Evolutionary conservation across 92 coral and sea anemone genomes (phyloP).

Genomic region (Palythoa caribaeorum): DNA sequence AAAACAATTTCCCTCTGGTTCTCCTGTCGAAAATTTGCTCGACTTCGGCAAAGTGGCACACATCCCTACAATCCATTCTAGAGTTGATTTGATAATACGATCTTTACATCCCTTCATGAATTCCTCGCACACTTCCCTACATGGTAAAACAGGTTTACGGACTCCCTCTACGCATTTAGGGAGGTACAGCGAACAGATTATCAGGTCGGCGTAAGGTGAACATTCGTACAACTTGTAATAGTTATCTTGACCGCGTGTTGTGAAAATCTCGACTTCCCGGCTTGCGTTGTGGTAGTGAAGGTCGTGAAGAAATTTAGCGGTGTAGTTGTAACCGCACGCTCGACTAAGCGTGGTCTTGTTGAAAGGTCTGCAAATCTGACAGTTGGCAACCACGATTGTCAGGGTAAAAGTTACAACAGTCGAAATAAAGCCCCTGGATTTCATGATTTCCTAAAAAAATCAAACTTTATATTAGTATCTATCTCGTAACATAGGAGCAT

Average conservation of each 20-base stretch:
- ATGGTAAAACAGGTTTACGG: slow-evolving; percentile 65
- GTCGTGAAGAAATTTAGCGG: slow-evolving; percentile 31
- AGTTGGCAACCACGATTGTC: slow-evolving; percentile 5
- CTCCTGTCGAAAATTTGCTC: slow-evolving; percentile 42
- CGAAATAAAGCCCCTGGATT: not conserved
- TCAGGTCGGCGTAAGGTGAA: slow-evolving; percentile 57
- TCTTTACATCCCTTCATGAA: slow-evolving; percentile 71
- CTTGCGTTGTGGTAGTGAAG: not conserved
- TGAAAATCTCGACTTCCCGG: slow-evolving; percentile 27
- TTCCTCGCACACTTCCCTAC: slow-evolving; percentile 82
- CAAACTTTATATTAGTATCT: not conserved
- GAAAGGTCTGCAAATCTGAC: slow-evolving; percentile 48
- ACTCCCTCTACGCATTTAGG: slow-evolving; percentile 60
- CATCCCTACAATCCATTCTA: slow-evolving; percentile 74
- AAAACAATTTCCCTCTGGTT: slow-evolving; percentile 59
- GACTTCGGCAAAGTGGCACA: slow-evolving; percentile 60
- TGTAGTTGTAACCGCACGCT: slow-evolving; percentile 67
- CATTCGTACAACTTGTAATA: slow-evolving; percentile 46
- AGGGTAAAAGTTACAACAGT: not conserved
- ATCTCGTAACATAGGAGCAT: not conserved
- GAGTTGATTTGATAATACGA: slow-evolving; percentile 2
- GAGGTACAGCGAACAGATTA: slow-evolving; percentile 58
- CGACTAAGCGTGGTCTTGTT: slow-evolving; percentile 35
- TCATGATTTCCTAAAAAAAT: slow-evolving; percentile 29
- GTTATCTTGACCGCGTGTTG: not conserved